Evolutionary conservation across 2,113 vertebrate species (phyloP).

Genomic region (Psephotus haematonotus): DNA sequence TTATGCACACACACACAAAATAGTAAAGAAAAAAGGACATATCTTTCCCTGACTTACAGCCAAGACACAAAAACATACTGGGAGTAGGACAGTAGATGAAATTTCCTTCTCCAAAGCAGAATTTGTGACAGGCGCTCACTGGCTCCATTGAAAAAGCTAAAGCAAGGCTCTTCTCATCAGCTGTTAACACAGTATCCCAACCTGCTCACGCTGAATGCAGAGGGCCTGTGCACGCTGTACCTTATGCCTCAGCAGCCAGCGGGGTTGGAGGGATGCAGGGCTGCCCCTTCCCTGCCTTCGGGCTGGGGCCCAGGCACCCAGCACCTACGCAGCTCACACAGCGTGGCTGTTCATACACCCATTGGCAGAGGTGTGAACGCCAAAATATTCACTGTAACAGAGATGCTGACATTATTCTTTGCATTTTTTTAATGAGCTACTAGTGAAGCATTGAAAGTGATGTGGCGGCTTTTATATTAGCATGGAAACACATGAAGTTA

Average conservation of each 20-base stretch:
- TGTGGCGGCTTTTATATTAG: neutral
- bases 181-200: neutral
- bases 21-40: neutral
- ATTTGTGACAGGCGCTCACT: neutral
- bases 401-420: neutral
- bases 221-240: neutral
- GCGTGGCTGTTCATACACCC: neutral
- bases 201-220: fast-evolving
- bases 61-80: neutral
- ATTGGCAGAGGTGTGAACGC: neutral
- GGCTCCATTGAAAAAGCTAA: neutral
- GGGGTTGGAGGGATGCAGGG: neutral
- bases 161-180: neutral
- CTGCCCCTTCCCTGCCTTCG: neutral
- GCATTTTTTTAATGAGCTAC: neutral
- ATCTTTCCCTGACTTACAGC: neutral
- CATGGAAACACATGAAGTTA: neutral
- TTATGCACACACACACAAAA: neutral
- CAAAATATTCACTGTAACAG: neutral
- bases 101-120: neutral
- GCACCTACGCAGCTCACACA: neutral
- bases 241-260: fast-evolving
- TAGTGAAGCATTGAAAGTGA: neutral
- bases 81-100: neutral
- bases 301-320: neutral